phyloP scores from a whole-genome alignment of 64 coral and sea anemone species.

The Cladopsammia gracilis region DNA sequence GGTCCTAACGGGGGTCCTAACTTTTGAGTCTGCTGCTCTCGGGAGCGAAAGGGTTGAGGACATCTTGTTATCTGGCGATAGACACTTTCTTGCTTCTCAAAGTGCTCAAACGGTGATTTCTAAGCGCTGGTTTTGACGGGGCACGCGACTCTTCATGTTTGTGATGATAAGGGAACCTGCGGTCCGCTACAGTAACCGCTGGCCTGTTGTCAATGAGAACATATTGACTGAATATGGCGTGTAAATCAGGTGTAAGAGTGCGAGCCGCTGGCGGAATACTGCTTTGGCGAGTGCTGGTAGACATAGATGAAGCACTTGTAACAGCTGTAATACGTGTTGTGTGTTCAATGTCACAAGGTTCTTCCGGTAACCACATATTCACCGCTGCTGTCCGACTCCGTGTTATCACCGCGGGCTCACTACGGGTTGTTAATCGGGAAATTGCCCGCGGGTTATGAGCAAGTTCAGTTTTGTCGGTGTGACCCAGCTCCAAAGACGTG shows the following conservation, averaged over 20 bases:
- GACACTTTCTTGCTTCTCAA: neutral
- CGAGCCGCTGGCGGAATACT: constrained; percentile 67
- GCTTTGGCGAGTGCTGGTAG: neutral
- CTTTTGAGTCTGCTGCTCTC: neutral
- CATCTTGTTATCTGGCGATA: neutral
- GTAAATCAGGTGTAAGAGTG: constrained; percentile 78
- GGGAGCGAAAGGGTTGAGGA: no score
- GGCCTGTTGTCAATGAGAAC: constrained; percentile 25
- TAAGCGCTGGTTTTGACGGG: neutral
- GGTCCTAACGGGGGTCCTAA: no score
- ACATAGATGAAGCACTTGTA: constrained; percentile 11
- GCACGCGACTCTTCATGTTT: neutral
- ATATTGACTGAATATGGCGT: constrained; percentile 90
- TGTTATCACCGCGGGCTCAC: constrained; percentile 34
- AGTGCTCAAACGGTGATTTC: neutral
- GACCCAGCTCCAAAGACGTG: constrained; percentile 54
- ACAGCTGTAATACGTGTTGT: neutral
- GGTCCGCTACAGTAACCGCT: constrained; percentile 32
- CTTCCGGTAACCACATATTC: neutral
- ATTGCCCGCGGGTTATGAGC: constrained; percentile 12
- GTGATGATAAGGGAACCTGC: constrained; percentile 16
- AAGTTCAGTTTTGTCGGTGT: no score
- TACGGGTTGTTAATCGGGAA: constrained; percentile 69
- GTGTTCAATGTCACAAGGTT: neutral
- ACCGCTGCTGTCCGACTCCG: neutral